A percentile compares a stretch with the other conserved stretches of the same genome.
phyloP scores from a whole-genome alignment of 2,888 invertebrate species.

The Andrena bucephala region DNA sequence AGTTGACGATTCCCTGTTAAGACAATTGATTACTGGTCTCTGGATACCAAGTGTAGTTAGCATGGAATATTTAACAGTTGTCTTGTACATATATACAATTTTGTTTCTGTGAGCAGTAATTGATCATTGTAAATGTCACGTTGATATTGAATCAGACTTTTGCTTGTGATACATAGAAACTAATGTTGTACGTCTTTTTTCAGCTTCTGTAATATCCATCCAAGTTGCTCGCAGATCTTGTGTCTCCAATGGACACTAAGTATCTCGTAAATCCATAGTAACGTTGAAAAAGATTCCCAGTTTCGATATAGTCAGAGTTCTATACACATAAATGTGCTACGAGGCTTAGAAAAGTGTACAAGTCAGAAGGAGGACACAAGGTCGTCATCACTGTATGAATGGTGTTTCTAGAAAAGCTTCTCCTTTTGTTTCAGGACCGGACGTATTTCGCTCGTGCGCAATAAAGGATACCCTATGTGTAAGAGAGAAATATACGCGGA shows the following conservation, averaged over 20 bases:
- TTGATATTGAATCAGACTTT: conserved; percentile 17
- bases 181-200: conserved; percentile 52
- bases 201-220: conserved; percentile 51
- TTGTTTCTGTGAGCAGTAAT: conserved; percentile 45
- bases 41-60: conserved; percentile 16
- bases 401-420: conserved; percentile 35
- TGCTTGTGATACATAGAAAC: conserved; percentile 39
- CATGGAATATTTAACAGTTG: conserved; percentile 38
- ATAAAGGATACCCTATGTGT: conserved; percentile 65
- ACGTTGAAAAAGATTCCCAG: not conserved
- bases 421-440: conserved; percentile 83
- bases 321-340: too few relatives aligned
- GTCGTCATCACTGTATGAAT: not conserved
- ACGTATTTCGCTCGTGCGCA: conserved; percentile 81
- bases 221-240: conserved; percentile 12
- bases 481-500: conserved; percentile 49
- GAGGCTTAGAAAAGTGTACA: not conserved
- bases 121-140: conserved; percentile 35
- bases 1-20: conserved; percentile 8
- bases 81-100: conserved; percentile 41
- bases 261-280: not conserved
- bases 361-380: conserved; percentile 35
- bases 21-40: conserved; percentile 52
- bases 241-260: conserved; percentile 26
- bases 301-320: not conserved